Base-by-base conservation (phyloP, 2,797 vertebrate species). In the Varecia variegata region DNA sequence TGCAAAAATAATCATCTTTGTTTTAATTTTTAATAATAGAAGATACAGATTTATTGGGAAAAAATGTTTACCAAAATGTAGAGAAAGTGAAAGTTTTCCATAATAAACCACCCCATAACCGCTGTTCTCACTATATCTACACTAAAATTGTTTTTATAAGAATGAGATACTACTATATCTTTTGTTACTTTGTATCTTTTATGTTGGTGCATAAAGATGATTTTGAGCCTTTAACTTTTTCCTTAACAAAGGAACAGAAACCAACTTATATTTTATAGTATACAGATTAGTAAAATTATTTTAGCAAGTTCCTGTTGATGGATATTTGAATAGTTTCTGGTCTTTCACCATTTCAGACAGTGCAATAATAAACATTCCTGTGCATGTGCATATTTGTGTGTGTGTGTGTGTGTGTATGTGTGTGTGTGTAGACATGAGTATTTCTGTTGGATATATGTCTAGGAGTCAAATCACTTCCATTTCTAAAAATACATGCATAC, bases 71-170 rank as follows among this genome's bases (percentile, higher is more conserved):
- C 58, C 17, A 38, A 67, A 96, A 73, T 88, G 10, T 52, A 38
- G 62, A 82, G 91, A 95, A 95, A 76, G 52, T 52, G 50, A 79
- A 93, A 74, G 25, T 90, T 95, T 85, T n/a, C 71, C 35, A 60
- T 81, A 56, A 77, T n/a, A 32, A 77, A 18, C 67, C 27, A 74
- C 54, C 60, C 45, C 2, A 68, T 80, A 81, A 65, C 88, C 45
- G 88, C 52, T 81, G 32, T 77, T 76, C 84, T 52, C 32, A 54
- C 38, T 62, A 58, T 58, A 76, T 56, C 47, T 81, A n/a, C 71
- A 35, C 56, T 15, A 65, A 47, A 56, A 86, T 47, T 85, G 52
- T 65, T 82, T 82, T 96, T 67, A 81, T 2, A 40, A 86, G 94
- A 81, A 70, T 32, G 32, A 17, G 21, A 32, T 89, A 65, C 58